Evolutionary conservation across 2,797 vertebrate genomes (phyloP).

Genomic region (Lithobates sylvaticus): DNA sequence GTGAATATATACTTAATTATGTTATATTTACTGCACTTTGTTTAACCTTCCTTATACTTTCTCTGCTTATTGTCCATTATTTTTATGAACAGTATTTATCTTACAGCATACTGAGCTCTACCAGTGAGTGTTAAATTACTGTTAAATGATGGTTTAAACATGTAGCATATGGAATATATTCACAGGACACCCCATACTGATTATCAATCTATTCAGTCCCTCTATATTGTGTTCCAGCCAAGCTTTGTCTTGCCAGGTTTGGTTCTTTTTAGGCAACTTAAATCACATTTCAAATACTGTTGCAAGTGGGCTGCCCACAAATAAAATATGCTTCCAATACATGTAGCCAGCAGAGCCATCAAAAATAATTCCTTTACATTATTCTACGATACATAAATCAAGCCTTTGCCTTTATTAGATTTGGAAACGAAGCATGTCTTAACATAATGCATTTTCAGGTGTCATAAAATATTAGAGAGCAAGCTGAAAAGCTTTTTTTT

Average conservation of each 20-base stretch:
- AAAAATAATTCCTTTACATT: constrained; percentile 40
- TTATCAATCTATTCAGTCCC: constrained; percentile 50
- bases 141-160: constrained; percentile 59
- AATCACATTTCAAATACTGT: constrained; percentile 51
- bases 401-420: constrained; percentile 29
- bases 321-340: constrained; percentile 53
- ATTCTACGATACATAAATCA: constrained; percentile 34
- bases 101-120: constrained; percentile 49
- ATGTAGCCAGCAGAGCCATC: constrained; percentile 23
- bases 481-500: neutral
- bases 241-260: constrained; percentile 42
- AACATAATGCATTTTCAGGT: constrained; percentile 16
- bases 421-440: constrained; percentile 34
- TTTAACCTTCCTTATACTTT: constrained; percentile 42
- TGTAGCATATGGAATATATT: constrained; percentile 59
- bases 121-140: constrained; percentile 56
- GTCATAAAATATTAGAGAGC: constrained; percentile 25
- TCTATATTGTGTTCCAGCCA: constrained; percentile 51
- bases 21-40: constrained; percentile 47
- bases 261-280: constrained; percentile 43
- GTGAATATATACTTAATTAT: constrained; percentile 40
- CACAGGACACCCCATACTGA: constrained; percentile 56
- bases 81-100: constrained; percentile 48
- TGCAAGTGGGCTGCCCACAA: constrained; percentile 30
- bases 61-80: constrained; percentile 44